These are phyloP conservation scores for Pycnonotus jocosus DNA, from an alignment of 2,113 vertebrate species.

Conservation along the genomic window DNA sequence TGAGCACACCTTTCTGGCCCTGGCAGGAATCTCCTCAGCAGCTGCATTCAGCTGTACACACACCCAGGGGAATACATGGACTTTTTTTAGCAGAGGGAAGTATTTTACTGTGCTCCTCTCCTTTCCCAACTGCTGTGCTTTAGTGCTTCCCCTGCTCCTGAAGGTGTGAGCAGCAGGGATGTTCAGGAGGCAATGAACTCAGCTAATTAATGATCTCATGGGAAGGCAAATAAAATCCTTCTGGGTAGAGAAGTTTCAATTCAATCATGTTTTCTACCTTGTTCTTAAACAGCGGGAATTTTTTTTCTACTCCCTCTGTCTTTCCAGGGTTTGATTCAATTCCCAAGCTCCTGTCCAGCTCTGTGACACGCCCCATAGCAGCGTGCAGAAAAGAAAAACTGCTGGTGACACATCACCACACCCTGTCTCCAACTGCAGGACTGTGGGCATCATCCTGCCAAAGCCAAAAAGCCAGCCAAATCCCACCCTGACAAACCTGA, in stretches of 20 bases:
- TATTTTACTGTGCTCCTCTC: background rate
- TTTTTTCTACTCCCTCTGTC: background rate
- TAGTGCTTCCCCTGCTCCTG: background rate
- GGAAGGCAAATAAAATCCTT: background rate
- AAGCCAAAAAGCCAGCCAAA: background rate
- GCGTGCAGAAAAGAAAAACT: background rate
- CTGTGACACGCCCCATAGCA: background rate
- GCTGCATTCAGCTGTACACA: background rate
- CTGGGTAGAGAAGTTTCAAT: background rate
- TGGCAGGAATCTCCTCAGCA: background rate
- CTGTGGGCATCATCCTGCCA: background rate
- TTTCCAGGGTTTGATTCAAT: background rate
- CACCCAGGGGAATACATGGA: fast-evolving
- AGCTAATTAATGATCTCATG: background rate
- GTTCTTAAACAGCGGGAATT: background rate
- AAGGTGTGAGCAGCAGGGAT: background rate
- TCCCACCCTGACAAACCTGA: background rate
- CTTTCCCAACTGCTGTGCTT: background rate
- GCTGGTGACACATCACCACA: background rate
- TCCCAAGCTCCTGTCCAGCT: background rate
- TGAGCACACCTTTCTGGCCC: background rate
- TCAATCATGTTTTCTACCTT: background rate
- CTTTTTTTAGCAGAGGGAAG: background rate
- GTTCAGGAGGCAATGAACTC: background rate
- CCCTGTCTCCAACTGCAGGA: background rate